Base-by-base conservation (phyloP, 1,140 invertebrate species). In the Hydropsyche tenuis region DNA sequence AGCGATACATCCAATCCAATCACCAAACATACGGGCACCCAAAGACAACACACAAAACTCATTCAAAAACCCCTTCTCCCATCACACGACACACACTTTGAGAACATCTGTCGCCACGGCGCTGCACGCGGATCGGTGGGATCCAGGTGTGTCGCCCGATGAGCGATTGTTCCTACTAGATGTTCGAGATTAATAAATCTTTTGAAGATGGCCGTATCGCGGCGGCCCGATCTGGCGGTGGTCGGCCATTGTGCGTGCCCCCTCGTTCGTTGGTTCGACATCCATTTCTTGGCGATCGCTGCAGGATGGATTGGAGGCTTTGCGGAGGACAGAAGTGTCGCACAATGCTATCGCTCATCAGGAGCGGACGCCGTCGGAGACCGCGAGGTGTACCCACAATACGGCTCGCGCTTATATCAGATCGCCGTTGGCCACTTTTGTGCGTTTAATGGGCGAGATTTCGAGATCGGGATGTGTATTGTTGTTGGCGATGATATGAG, bases 151-250 rank as follows among this genome's bases (percentile, higher is more conserved):
- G 68, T 70, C 68, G 22, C 27, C 48, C 68, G 27, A 42, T 70
- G 48, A 56, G 48, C 12, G 23, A 73, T 62, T 43, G 65, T 30
- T 45, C 46, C 62, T 69, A 18, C 48, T 23, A 76, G 75, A 76
- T 76, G 23, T 51, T 0, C 30, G 30, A 73, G 75, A 76, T 76
- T 73, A 76, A 76, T 76, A 76, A 76, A 74, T 76, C 75, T 76
- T 72, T 76, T 73, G 56, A 60, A 23, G 30, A 37, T 37, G 65
- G 20, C 18, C 56, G 65, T 73, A 74, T 76, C 75, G 20, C 16
- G 11, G 9, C 30, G 30, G 30, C 3, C 30, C 30, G 30, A 37
- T 37, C 30, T 37, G 30, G 30, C 30, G 3, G 30, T n/a, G n/a
- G n/a, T n/a, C 30, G 30, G 48, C n/a, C 20, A 16, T 53, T 22